These are phyloP conservation scores for Aphelenchoides fujianensis DNA, from an alignment of 1,140 invertebrate genomes.

Conservation along the genomic window DNA sequence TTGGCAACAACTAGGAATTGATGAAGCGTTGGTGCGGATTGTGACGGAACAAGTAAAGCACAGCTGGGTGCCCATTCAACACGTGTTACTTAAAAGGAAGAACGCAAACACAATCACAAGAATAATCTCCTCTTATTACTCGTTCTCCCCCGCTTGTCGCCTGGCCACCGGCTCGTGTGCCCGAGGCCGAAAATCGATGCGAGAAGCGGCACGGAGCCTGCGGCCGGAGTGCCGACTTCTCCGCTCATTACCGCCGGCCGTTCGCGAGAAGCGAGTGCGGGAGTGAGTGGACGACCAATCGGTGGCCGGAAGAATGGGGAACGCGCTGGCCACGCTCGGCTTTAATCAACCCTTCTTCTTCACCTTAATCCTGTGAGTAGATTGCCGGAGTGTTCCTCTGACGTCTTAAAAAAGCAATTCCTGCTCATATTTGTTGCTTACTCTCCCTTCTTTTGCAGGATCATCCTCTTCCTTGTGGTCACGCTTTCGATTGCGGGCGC, in stretches of 20 bases:
- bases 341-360: constrained; percentile 51
- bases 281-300: neutral
- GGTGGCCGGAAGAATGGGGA: constrained; percentile 37
- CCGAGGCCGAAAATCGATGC: neutral
- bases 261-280: too few relatives aligned
- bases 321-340: constrained; percentile 25
- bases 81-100: too few relatives aligned
- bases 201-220: neutral
- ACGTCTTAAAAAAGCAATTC: neutral
- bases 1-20: too few relatives aligned
- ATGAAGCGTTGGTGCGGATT: too few relatives aligned
- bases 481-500: constrained; percentile 23
- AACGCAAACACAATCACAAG: too few relatives aligned
- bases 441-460: constrained; percentile 21
- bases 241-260: neutral
- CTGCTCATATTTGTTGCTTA: constrained; percentile 14
- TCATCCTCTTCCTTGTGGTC: constrained; percentile 27
- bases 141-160: too few relatives aligned
- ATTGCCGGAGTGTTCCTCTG: too few relatives aligned
- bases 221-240: neutral
- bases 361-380: constrained; percentile 43
- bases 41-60: too few relatives aligned
- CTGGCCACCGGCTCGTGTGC: too few relatives aligned
- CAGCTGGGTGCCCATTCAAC: too few relatives aligned
- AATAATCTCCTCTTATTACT: too few relatives aligned